Evolutionary conservation across 2,797 vertebrate genomes (phyloP).

Genomic region (Selene dorsalis): DNA sequence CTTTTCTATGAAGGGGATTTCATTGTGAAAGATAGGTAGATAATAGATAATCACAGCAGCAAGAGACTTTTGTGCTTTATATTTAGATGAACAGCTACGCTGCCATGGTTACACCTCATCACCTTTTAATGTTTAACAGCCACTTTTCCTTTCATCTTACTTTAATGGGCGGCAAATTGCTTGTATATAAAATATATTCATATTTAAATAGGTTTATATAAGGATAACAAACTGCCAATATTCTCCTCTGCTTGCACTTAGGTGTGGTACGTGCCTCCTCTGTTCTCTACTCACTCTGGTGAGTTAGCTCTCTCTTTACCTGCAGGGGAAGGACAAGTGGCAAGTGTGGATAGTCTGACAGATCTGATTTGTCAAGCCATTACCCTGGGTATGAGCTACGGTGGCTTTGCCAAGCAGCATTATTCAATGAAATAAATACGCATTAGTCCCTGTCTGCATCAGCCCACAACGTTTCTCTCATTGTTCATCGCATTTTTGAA

Average conservation of each 20-base stretch:
- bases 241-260: constrained; percentile 10
- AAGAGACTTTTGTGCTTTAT: background rate
- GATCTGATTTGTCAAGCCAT: constrained; percentile 80
- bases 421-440: constrained; percentile 76
- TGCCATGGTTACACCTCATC: background rate
- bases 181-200: background rate
- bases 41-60: background rate
- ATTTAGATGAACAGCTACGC: background rate
- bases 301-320: constrained; percentile 53
- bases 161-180: constrained; percentile 4
- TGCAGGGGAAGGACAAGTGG: constrained; percentile 64
- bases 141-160: background rate
- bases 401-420: constrained; percentile 57
- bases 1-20: background rate
- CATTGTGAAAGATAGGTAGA: background rate
- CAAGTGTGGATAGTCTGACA: constrained; percentile 73
- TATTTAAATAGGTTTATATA: constrained; percentile 17
- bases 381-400: constrained; percentile 59
- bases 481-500: constrained; percentile 42
- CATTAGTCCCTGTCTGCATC: constrained; percentile 63
- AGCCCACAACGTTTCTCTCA: constrained; percentile 49
- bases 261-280: background rate
- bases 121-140: background rate
- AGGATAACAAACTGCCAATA: constrained; percentile 20
- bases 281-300: constrained; percentile 20